Evolutionary conservation across 1,140 invertebrate species (phyloP), one percentile per base, ranked within the genome.

Genomic region (Drosophila novamexicana): DNA sequence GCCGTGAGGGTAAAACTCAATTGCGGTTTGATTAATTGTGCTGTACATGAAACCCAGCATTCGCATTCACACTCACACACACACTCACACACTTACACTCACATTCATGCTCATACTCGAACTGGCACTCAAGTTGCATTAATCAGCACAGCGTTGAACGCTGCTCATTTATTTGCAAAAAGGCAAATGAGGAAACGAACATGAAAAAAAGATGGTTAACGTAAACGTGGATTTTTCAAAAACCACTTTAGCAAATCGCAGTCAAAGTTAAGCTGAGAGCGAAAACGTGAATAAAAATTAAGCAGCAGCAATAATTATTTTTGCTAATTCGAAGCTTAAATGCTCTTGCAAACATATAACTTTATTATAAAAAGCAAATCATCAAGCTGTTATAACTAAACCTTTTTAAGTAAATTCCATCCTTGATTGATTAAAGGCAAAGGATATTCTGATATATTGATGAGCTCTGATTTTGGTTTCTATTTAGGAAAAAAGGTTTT

Each of bases 91-190:
- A 49, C 16, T 34, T n/a, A 37, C 16, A 40, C 18, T 22, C 59
- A 39, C 18, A 40, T 8, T 37, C 45, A 50, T 22, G 45, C 42
- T 44, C 63, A 50, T 39, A 61, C 47, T 73, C 49, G 58, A 61
- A 61, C 59, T 45, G 18, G 22, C 40, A 18, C 59, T 88, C 64
- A 74, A 83, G 81, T 72, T 79, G 83, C 84, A 88, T 88, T 88
- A 88, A 88, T 88, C 83, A 88, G 84, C 79, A 62, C 71, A 74
- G 32, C 73, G 68, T 63, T 77, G 77, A 79, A 77, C 79, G 76
- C 73, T 89, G 83, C 84, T 88, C 83, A 88, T 88, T 88, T 88
- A 86, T 86, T 86, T 77, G 83, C 79, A 73, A 83, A 76, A 83
- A 81, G 79, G 76, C 79, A 88, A 82, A 88, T 88, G 86, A 79